Evolutionary conservation across 1,140 invertebrate genomes (phyloP), one percentile per base, ranked within the genome.

Genomic region (Drosophila busckii): DNA sequence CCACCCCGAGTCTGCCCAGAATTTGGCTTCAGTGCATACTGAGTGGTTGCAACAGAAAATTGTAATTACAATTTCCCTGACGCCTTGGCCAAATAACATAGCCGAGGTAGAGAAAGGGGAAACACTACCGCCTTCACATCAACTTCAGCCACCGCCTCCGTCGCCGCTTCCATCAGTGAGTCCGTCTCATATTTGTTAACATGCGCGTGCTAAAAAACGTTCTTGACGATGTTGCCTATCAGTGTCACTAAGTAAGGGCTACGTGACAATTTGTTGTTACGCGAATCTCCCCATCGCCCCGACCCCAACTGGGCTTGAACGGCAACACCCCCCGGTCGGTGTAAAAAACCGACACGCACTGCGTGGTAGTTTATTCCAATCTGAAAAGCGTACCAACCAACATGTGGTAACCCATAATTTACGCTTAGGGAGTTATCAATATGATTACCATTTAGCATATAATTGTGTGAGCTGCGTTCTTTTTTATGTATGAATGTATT

Each of bases 401-500:
- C 73, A 82, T 80, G 73, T 82, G 73, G 73, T 71, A 80, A 82
- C 75, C 73, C 73, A 68, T 80, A 82, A 80, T 80, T 80, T 80
- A 31, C 68, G 75, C 73, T 58, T 46, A 70, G 75, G 73, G 70
- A 73, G 68, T 73, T 82, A 78, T 78, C 64, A 69, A 69, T 82
- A 61, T 65, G 42, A 66, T 66, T 70, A 66, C 31, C 61, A 49
- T 48, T 52, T 28, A 32, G 42, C 13, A 8, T 20, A 44, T 22
- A 16, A 34, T 26, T 35, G 28, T 9, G n/a, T n/a, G n/a, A n/a
- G n/a, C n/a, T n/a, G n/a, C n/a, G n/a, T n/a, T n/a, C n/a, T n/a
- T n/a, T n/a, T n/a, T n/a, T n/a, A n/a, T n/a, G n/a, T n/a, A n/a
- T n/a, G n/a, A n/a, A n/a, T n/a, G 41, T 54, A 58, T 55, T 23